phyloP scores from a whole-genome alignment of 1,140 invertebrate species.

The Caenorhabditis tropicalis region DNA sequence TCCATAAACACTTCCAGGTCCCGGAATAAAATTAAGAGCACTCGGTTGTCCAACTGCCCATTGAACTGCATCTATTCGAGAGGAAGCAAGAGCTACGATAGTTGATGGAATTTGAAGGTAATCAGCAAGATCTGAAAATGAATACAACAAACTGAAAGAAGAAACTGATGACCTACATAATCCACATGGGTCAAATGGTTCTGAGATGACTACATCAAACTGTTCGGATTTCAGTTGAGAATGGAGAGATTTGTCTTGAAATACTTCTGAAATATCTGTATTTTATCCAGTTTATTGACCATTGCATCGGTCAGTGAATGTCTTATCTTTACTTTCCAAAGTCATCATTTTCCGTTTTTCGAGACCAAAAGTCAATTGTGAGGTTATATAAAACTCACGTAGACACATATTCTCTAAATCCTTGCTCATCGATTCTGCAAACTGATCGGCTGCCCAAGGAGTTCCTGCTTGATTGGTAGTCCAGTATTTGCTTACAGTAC shows the following conservation, averaged over 20 bases:
- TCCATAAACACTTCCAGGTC: not conserved
- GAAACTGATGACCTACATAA: not conserved
- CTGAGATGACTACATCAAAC: not conserved
- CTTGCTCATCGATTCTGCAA: not conserved
- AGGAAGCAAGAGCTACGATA: not conserved
- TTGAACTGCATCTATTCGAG: not conserved
- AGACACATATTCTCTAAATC: constrained; percentile 5
- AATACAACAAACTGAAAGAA: not conserved
- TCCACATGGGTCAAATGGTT: not conserved
- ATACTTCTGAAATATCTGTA: constrained; percentile 12
- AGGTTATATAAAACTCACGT: not conserved
- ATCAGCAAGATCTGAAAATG: not conserved
- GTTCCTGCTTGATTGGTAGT: not conserved
- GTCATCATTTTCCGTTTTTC: too few species aligned
- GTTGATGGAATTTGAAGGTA: not conserved
- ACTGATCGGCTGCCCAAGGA: not conserved
- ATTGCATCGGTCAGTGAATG: too few species aligned
- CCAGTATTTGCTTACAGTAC: not conserved
- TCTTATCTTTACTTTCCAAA: too few species aligned
- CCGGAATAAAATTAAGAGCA: not conserved
- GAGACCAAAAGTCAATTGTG: not conserved
- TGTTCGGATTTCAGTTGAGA: not conserved
- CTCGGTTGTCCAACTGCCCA: not conserved
- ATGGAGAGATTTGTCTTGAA: not conserved
- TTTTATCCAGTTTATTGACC: too few species aligned